phyloP scores from a whole-genome alignment of 2,797 vertebrate species.

The Lepidocolaptes lacrymiger region DNA sequence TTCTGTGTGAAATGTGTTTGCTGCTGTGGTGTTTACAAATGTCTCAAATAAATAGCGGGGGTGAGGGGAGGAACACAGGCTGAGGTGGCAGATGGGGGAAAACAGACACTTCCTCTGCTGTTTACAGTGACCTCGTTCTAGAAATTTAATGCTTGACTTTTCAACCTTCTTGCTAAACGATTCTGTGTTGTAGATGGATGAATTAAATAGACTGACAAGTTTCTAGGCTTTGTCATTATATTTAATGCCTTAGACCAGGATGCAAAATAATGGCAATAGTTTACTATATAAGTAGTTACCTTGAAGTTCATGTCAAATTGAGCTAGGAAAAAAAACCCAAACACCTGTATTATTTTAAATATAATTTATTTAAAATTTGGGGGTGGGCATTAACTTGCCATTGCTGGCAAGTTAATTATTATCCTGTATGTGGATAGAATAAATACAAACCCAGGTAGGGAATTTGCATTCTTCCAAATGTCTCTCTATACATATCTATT shows the following conservation, averaged over 20 bases:
- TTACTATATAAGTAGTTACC: neutral
- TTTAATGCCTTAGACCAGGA: neutral
- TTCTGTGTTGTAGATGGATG: neutral
- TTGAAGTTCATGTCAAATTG: neutral
- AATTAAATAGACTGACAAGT: neutral
- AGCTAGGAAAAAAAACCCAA: neutral
- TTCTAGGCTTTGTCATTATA: neutral
- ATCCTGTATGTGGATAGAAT: neutral
- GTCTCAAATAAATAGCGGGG: neutral
- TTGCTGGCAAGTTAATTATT: neutral
- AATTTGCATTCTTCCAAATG: neutral
- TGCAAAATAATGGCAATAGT: neutral
- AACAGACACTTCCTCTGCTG: neutral
- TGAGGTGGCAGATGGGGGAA: neutral
- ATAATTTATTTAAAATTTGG: neutral
- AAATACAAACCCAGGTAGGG: neutral
- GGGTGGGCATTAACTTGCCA: fast-evolving
- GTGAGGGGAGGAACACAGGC: too few species aligned
- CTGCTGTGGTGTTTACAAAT: neutral
- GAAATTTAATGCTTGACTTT: neutral
- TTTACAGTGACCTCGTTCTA: neutral
- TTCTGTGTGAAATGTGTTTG: neutral
- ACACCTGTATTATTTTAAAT: neutral
- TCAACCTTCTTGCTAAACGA: neutral
- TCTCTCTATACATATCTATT: neutral